Evolutionary conservation across 1,140 invertebrate genomes (phyloP).

Genomic region (Akabosia matsudoensis): DNA sequence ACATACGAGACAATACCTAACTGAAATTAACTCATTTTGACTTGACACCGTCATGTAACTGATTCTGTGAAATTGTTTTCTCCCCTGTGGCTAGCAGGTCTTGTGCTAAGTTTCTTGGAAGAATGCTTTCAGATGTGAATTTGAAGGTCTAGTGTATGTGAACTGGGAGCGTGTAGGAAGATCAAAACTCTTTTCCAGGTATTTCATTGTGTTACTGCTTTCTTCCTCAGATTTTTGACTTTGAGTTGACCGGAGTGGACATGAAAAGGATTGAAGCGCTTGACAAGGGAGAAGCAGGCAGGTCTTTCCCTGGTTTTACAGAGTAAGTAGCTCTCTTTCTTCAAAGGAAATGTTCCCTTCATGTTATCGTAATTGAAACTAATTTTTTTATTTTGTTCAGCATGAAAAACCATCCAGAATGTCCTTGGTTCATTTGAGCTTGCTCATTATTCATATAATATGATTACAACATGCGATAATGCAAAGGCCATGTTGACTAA

Average conservation of each 20-base stretch:
- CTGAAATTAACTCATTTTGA: no score
- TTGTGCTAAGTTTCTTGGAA: no score
- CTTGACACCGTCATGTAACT: no score
- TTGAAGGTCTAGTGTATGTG: no score
- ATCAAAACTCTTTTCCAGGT: not conserved
- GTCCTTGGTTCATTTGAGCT: slow-evolving; percentile 15
- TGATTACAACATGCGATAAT: no score
- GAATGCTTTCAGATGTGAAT: no score
- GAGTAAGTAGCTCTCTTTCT: not conserved
- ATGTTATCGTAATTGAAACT: not conserved
- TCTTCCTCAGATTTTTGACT: slow-evolving; percentile 58
- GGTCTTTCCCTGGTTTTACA: slow-evolving; percentile 54
- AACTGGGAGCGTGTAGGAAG: no score
- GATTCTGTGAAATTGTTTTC: no score
- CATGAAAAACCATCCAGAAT: slow-evolving; percentile 16
- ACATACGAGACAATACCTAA: no score
- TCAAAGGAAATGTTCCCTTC: not conserved
- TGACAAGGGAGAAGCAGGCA: slow-evolving; percentile 59
- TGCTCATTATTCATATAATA: no score
- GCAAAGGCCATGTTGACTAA: no score
- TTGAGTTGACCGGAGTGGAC: slow-evolving; percentile 56
- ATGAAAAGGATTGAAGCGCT: slow-evolving; percentile 55
- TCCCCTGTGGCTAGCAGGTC: no score
- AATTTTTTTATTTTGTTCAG: not conserved
- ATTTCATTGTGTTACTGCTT: not conserved